These are phyloP conservation scores for Microcebus jonahi DNA, from an alignment of 2,113 vertebrate genomes.

Conservation along the genomic window DNA sequence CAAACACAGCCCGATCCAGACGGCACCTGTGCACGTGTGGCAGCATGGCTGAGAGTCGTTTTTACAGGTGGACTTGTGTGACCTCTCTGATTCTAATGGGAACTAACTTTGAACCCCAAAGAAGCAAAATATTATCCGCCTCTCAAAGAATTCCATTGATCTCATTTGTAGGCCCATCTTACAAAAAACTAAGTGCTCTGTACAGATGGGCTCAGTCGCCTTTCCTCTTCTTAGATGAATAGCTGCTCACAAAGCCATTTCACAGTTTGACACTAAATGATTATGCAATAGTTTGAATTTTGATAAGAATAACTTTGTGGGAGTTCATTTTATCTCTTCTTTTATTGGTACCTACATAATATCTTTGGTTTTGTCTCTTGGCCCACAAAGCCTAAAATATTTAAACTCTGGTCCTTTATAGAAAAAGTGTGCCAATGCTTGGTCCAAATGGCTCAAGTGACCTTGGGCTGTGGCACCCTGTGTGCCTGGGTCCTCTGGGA, in stretches of 20 bases:
- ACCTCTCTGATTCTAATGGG: neutral
- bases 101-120: neutral
- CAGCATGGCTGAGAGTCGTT: neutral
- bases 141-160: neutral
- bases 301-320: neutral
- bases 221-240: too few species aligned
- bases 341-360: neutral
- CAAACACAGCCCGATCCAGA: neutral
- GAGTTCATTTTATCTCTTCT: neutral
- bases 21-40: neutral
- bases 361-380: neutral
- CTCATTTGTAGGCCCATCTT: neutral
- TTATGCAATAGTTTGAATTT: slow-evolving; percentile 6
- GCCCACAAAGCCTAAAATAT: neutral
- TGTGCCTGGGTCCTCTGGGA: neutral
- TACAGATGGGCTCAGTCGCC: too few species aligned
- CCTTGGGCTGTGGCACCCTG: neutral
- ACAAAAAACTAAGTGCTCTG: neutral
- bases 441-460: neutral
- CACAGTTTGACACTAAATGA: neutral
- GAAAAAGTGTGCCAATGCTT: neutral
- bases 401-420: neutral
- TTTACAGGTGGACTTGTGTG: neutral
- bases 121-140: neutral
- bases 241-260: too few species aligned